phyloP scores from a whole-genome alignment of 2,797 vertebrate species.

The Lerista edwardsae region DNA sequence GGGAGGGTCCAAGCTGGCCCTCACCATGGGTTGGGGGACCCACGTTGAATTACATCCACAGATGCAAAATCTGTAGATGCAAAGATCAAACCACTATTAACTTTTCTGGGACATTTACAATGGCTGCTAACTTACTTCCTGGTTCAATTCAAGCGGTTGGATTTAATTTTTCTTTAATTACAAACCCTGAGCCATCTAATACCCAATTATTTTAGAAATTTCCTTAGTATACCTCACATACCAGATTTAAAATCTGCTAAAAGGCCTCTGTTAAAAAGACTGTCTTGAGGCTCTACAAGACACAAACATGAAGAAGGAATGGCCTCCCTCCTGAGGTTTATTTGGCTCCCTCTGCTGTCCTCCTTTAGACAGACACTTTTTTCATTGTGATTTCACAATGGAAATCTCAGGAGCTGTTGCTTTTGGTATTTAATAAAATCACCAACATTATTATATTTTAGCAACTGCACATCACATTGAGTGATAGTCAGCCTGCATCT shows the following conservation, averaged over 20 bases:
- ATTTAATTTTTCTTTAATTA: background rate
- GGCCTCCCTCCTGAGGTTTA: background rate
- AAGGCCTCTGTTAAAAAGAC: background rate
- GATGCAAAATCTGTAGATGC: too few relatives aligned
- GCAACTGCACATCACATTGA: background rate
- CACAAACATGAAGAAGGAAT: background rate
- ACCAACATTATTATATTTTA: background rate
- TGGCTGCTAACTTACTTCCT: background rate
- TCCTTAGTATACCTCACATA: background rate
- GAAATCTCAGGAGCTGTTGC: background rate
- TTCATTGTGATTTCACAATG: background rate
- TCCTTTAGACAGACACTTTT: background rate
- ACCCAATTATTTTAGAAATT: background rate
- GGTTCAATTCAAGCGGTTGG: background rate
- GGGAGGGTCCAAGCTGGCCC: too few relatives aligned
- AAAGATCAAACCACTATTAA: too few relatives aligned
- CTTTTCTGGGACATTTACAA: background rate
- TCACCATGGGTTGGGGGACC: too few relatives aligned
- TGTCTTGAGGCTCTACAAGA: background rate
- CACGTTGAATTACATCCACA: too few relatives aligned
- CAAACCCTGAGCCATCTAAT: background rate
- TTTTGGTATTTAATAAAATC: background rate
- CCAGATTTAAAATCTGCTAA: background rate
- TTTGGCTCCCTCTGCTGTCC: background rate
- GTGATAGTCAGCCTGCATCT: background rate